These are phyloP conservation scores for Cyphomyrmex costatus DNA, from an alignment of 1,140 invertebrate genomes.

Conservation along the genomic window DNA sequence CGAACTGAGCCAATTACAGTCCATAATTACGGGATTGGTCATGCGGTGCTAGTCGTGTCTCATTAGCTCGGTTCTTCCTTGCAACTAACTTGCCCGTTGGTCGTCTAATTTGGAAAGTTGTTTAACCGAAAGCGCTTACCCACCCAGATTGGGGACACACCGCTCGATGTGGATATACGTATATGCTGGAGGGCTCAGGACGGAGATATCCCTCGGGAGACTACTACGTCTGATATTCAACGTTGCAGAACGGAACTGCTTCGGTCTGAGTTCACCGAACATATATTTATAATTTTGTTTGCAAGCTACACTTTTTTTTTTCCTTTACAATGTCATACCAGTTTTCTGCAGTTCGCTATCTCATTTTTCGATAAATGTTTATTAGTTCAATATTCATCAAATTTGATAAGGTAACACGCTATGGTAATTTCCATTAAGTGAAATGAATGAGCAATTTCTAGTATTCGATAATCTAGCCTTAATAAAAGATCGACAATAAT, in stretches of 20 bases:
- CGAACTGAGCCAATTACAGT: slow-evolving; percentile 65
- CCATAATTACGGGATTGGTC: slow-evolving; percentile 67
- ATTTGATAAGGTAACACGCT: neutral
- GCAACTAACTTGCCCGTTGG: slow-evolving; percentile 50
- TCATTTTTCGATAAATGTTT: slow-evolving; percentile 29
- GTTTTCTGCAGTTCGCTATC: neutral
- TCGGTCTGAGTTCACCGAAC: slow-evolving; percentile 16
- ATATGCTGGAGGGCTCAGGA: neutral
- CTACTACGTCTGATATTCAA: slow-evolving; percentile 41
- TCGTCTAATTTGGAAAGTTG: slow-evolving; percentile 56
- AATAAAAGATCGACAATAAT: neutral
- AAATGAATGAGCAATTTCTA: neutral
- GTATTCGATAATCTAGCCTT: neutral
- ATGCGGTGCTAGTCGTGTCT: slow-evolving; percentile 27
- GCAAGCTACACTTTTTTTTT: neutral
- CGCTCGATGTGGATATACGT: neutral
- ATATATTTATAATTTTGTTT: slow-evolving; percentile 60
- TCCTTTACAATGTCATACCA: no score
- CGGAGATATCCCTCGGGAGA: slow-evolving; percentile 7
- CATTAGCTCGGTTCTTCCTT: slow-evolving; percentile 60
- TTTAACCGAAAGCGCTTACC: slow-evolving; percentile 65
- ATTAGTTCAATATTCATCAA: neutral
- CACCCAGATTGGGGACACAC: slow-evolving; percentile 40
- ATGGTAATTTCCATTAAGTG: no score
- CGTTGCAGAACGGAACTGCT: neutral